Base-by-base conservation (phyloP, 2,888 invertebrate species). In the Pseudoips prasinana region DNA sequence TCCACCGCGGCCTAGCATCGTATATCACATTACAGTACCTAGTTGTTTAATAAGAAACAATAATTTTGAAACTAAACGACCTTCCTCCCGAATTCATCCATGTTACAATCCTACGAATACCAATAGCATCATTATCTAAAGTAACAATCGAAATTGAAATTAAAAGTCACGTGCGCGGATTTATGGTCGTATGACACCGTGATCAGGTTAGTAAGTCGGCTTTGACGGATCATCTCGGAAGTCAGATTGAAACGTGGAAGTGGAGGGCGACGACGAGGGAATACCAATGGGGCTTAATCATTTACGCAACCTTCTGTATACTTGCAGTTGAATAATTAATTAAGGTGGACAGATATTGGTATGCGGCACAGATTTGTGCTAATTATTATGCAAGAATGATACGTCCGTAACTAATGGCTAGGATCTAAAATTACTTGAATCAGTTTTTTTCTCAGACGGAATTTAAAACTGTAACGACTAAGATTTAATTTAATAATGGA, bases 61-160 rank as follows among this genome's bases (percentile, higher is more conserved):
- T n/a, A n/a, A n/a, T n/a, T n/a, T 5, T 22, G 14, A 25, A 29
- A 30, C 17, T 22, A 32, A 42, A 33, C 6, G 35, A 31, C 35
- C 36, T 39, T 36, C 39, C 8, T 34, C 23, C 35, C 35, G 50
- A 47, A 51, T 49, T 45, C 39, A 25, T 27, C 44, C 35, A 45
- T 54, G 53, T 32, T 33, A 40, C 39, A 45, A 36, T 31, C 22
- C 27, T 23, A 22, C 35, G 69, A 65, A 73, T 73, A 70, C 51
- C 49, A 66, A 73, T 55, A 31, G 39, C 46, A 20, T 48, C 39
- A 54, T 65, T 59, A 65, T 46, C 37, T 46, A 45, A 46, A 53
- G 56, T 57, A 50, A 58, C 61, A 54, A 67, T 60, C 50, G 67
- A 66, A 70, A 68, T 64, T 60, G 69, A 71, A 70, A 72, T 56